phyloP scores from a whole-genome alignment of 2,888 invertebrate species.

The Perdita meconis region DNA sequence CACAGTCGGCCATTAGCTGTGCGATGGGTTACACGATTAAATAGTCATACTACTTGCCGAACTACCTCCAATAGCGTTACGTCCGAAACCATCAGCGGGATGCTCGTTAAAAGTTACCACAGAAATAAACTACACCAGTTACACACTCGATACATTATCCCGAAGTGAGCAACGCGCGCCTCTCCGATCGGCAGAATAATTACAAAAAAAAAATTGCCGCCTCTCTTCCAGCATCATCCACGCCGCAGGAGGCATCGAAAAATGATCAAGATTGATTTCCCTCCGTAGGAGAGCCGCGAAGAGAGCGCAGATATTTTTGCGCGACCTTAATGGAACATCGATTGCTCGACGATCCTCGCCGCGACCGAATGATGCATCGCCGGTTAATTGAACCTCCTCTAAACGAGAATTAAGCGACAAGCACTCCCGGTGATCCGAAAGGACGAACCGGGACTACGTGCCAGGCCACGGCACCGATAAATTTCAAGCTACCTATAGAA shows the following conservation, averaged over 20 bases:
- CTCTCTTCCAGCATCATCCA: too few species aligned
- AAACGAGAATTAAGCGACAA: slow-evolving; percentile 62
- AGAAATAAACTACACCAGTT: too few species aligned
- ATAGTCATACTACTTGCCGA: slow-evolving; percentile 33
- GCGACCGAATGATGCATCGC: slow-evolving; percentile 44
- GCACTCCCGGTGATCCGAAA: slow-evolving; percentile 37
- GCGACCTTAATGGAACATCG: slow-evolving; percentile 29
- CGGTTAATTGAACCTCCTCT: slow-evolving; percentile 59
- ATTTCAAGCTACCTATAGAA: slow-evolving; percentile 69
- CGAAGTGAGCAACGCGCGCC: too few species aligned
- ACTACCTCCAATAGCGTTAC: slow-evolving; percentile 18
- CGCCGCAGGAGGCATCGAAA: too few species aligned
- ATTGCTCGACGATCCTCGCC: slow-evolving; percentile 6
- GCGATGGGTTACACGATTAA: slow-evolving; percentile 4
- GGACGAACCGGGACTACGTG: slow-evolving; percentile 53
- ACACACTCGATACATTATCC: too few species aligned
- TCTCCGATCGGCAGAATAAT: too few species aligned
- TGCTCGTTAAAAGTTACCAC: too few species aligned
- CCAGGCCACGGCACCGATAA: slow-evolving; percentile 68
- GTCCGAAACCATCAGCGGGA: too few species aligned
- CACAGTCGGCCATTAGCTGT: slow-evolving; percentile 29
- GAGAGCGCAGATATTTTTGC: background rate
- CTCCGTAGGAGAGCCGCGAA: too few species aligned
- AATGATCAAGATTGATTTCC: too few species aligned
- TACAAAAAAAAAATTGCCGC: too few species aligned